phyloP scores from a whole-genome alignment of 2,888 invertebrate genomes.

The Mythimna pallens region DNA sequence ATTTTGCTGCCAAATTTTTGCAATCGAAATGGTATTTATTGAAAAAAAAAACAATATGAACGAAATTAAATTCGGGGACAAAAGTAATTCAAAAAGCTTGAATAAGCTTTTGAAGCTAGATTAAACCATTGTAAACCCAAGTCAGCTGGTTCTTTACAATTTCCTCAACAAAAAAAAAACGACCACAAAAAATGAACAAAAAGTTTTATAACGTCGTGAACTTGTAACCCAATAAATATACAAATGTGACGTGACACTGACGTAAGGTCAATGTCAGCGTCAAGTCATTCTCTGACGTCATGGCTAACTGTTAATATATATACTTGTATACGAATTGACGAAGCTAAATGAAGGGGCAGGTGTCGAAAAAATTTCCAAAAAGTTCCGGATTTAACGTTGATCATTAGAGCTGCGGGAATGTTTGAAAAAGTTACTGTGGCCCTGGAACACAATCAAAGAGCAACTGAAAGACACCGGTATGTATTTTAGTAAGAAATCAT shows the following conservation, averaged over 20 bases:
- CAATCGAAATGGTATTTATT: too few relatives aligned
- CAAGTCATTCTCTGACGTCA: slow-evolving; percentile 26
- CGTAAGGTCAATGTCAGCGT: slow-evolving; percentile 36
- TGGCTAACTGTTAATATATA: slow-evolving; percentile 1
- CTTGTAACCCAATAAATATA: slow-evolving; percentile 51
- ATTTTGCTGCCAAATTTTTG: too few relatives aligned
- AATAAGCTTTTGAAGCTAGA: too few relatives aligned
- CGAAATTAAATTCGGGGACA: too few relatives aligned
- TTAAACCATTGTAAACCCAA: neutral
- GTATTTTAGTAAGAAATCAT: too few relatives aligned
- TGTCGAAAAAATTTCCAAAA: neutral
- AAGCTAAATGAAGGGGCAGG: neutral
- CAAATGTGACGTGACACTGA: slow-evolving; percentile 44
- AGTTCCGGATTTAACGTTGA: neutral
- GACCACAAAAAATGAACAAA: slow-evolving; percentile 31
- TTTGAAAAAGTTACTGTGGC: too few relatives aligned
- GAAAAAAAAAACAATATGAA: too few relatives aligned
- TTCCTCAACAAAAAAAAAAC: neutral
- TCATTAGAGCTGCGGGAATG: too few relatives aligned
- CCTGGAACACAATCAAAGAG: too few relatives aligned
- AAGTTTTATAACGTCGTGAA: slow-evolving; percentile 35
- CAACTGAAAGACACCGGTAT: too few relatives aligned
- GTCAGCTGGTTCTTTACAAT: neutral
- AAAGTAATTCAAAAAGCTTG: too few relatives aligned
- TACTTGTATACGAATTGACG: neutral